A percentile compares a stretch with the other conserved stretches of the same genome.
Evolutionary conservation across 2,797 vertebrate genomes (phyloP).

Genomic region (Choloepus didactylus): DNA sequence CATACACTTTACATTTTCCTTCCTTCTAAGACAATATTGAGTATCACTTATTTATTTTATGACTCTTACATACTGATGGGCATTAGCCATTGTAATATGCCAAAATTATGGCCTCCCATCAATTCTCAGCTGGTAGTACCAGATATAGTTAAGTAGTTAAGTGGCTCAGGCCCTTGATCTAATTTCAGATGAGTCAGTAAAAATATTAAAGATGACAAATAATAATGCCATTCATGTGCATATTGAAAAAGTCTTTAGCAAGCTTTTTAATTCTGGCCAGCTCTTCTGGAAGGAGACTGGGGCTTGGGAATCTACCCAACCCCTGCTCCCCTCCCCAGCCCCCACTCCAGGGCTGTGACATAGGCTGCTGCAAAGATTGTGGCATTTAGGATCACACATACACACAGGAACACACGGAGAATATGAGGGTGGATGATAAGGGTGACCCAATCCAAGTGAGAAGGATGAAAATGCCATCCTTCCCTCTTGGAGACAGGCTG

Average conservation of each 20-base stretch:
- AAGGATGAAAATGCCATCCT: background rate
- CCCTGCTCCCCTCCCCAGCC: background rate
- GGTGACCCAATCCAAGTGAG: background rate
- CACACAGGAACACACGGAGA: background rate
- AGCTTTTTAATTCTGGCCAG: background rate
- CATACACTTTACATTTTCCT: background rate
- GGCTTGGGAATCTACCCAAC: background rate
- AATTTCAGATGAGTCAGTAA: conserved; percentile 67
- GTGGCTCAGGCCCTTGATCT: conserved; percentile 35
- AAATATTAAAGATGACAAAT: conserved; percentile 60
- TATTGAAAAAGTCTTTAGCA: background rate
- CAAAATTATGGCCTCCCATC: background rate
- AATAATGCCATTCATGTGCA: conserved; percentile 25
- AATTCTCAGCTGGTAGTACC: background rate
- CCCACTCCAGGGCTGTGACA: background rate
- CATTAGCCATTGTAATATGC: background rate
- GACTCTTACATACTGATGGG: background rate
- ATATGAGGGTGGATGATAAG: background rate
- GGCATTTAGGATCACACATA: background rate
- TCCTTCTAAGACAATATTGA: background rate
- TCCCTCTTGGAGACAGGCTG: background rate
- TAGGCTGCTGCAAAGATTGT: background rate
- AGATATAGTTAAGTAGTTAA: background rate
- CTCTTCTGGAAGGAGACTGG: background rate
- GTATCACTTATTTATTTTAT: background rate